Evolutionary conservation across 64 coral and sea anemone species (phyloP).

Genomic region (Montipora cactus): DNA sequence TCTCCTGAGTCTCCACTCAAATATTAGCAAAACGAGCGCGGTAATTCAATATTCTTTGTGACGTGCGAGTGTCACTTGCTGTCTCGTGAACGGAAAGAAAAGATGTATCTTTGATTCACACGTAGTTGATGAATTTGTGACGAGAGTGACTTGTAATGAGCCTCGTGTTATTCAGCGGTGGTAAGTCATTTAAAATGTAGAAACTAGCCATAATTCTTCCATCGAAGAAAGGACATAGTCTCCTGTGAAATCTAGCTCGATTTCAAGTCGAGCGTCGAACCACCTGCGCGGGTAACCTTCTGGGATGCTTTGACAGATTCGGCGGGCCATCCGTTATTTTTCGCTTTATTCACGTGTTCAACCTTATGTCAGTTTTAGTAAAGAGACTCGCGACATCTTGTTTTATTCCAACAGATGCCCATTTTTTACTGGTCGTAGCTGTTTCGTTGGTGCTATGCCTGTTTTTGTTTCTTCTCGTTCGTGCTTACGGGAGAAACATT

Average conservation of each 20-base stretch:
- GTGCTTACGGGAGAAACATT: not conserved
- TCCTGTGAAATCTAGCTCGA: not conserved
- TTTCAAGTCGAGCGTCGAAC: not conserved
- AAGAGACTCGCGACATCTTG: not conserved
- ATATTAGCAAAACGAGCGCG: not conserved
- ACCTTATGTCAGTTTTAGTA: not conserved
- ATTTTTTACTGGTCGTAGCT: constrained; percentile 11
- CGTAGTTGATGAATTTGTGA: not conserved
- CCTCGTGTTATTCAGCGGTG: not conserved
- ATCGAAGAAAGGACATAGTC: not conserved
- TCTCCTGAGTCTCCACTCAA: not conserved
- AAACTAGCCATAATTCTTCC: not conserved
- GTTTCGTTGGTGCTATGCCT: not conserved
- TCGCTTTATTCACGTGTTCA: constrained; percentile 12
- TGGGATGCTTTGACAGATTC: constrained; percentile 1
- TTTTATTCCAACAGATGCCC: constrained; percentile 5
- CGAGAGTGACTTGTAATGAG: constrained; percentile 3
- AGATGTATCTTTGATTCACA: constrained; percentile 9
- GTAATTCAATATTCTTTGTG: constrained; percentile 15
- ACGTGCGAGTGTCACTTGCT: not conserved
- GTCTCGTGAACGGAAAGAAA: not conserved
- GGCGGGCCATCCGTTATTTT: constrained; percentile 5
- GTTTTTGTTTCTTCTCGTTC: not conserved
- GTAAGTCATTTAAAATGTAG: not conserved
- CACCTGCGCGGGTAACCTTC: constrained; percentile 19